Conservation (phyloP, 2,797 vertebrate species). For the Sphenopsis melanotis region DNA sequence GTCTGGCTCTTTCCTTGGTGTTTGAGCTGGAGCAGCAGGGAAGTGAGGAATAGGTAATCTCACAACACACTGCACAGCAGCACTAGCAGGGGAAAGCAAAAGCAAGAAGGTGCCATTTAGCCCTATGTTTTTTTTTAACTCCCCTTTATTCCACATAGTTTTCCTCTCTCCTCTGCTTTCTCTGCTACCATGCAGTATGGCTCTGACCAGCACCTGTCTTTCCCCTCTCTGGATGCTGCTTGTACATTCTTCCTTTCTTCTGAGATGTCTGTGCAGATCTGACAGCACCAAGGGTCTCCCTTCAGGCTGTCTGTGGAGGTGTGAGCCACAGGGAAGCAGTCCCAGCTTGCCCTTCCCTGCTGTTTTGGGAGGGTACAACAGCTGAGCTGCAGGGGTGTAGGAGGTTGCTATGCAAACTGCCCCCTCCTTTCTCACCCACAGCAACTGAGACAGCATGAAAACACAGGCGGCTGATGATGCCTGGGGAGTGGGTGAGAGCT, state of each 20-base stretch:
- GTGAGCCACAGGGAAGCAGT: background rate
- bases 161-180: slow-evolving; percentile 3
- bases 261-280: background rate
- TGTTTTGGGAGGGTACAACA: slow-evolving; percentile 24
- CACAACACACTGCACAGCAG: background rate
- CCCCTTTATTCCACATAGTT: background rate
- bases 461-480: slow-evolving; percentile 10
- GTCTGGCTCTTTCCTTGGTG: background rate
- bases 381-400: slow-evolving; percentile 55
- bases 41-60: background rate
- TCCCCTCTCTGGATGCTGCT: background rate
- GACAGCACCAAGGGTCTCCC: background rate
- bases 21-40: background rate
- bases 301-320: background rate
- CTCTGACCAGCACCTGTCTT: background rate
- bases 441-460: slow-evolving; percentile 24
- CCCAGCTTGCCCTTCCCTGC: background rate
- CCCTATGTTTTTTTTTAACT: background rate
- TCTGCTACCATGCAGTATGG: background rate
- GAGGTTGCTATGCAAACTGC: slow-evolving; percentile 63
- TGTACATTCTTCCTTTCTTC: background rate
- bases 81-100: background rate
- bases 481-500: slow-evolving; percentile 49
- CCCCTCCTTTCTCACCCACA: slow-evolving; percentile 52
- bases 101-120: background rate